Percentiles rank a stretch among this genome's conserved stretches.
Evolutionary conservation across 2,113 vertebrate species (phyloP).

Genomic region (Struthio camelus): DNA sequence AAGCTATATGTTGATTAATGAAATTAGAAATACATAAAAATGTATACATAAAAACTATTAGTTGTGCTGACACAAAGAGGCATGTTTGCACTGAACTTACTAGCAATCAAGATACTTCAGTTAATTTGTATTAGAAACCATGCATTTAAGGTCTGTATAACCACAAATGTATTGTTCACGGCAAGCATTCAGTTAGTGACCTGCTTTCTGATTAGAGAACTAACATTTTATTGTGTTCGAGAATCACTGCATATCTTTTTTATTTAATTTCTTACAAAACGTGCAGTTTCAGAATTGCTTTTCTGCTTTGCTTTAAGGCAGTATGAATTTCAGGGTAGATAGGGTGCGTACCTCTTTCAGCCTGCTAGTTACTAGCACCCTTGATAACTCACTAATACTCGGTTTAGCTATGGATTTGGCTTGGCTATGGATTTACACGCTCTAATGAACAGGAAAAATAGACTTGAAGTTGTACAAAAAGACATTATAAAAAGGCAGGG

Average conservation of each 20-base stretch:
- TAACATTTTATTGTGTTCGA: not conserved
- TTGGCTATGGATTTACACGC: not conserved
- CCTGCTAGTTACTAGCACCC: not conserved
- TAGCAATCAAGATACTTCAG: not conserved
- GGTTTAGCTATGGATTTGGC: not conserved
- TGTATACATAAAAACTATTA: no score
- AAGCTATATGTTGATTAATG: not conserved
- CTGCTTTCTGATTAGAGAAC: not conserved
- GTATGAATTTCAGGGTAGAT: accelerated
- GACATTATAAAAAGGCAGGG: not conserved
- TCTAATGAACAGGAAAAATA: not conserved
- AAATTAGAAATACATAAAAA: not conserved
- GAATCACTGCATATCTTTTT: not conserved
- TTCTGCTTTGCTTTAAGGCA: not conserved
- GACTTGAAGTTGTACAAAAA: not conserved
- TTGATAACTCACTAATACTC: not conserved
- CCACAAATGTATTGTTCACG: not conserved
- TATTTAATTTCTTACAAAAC: not conserved
- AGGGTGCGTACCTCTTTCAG: not conserved
- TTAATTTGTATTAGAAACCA: not conserved
- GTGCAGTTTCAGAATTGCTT: constrained; percentile 16
- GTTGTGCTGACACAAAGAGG: not conserved
- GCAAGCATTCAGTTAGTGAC: not conserved
- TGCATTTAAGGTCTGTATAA: not conserved
- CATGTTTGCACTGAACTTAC: not conserved